A percentile compares a stretch with the other conserved stretches of the same genome.
These are phyloP conservation scores for Macrocentrus cingulum DNA, from an alignment of 1,140 invertebrate species.

Conservation along the genomic window DNA sequence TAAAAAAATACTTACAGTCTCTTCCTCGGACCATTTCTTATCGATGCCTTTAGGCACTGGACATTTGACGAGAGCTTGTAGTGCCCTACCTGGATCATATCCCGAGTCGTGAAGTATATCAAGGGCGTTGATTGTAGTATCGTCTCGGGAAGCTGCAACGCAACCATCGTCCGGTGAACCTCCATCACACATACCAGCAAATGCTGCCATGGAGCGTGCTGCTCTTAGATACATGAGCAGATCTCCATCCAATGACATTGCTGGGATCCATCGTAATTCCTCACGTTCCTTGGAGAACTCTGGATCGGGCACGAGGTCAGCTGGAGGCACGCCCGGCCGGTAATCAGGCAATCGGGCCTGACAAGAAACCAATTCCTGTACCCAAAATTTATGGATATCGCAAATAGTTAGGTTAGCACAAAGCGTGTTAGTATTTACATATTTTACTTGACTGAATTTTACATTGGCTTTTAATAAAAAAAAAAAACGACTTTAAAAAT, in stretches of 20 bases:
- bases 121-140: conserved; percentile 96
- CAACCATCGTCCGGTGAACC: conserved; percentile 95
- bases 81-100: conserved; percentile 92
- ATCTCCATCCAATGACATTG: conserved; percentile 88
- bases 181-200: conserved; percentile 97
- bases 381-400: conserved; percentile 51
- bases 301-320: conserved; percentile 71
- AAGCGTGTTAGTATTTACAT: conserved; percentile 27
- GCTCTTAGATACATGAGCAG: conserved; percentile 96
- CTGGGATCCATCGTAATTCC: conserved; percentile 90
- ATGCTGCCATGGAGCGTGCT: conserved; percentile 92
- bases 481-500: too few relatives aligned
- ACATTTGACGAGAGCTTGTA: conserved; percentile 95
- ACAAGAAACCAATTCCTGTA: conserved; percentile 60
- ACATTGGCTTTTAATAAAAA: too few relatives aligned
- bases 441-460: too few relatives aligned
- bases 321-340: conserved; percentile 69
- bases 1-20: conserved; percentile 81
- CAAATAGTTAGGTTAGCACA: conserved; percentile 57
- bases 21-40: conserved; percentile 97
- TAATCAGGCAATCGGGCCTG: conserved; percentile 81
- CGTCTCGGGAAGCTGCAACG: conserved; percentile 92
- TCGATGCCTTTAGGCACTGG: conserved; percentile 95
- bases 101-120: conserved; percentile 92
- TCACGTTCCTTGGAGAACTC: conserved; percentile 77